Evolutionary conservation across 2,113 vertebrate species (phyloP).

Genomic region (Catagonus wagneri): DNA sequence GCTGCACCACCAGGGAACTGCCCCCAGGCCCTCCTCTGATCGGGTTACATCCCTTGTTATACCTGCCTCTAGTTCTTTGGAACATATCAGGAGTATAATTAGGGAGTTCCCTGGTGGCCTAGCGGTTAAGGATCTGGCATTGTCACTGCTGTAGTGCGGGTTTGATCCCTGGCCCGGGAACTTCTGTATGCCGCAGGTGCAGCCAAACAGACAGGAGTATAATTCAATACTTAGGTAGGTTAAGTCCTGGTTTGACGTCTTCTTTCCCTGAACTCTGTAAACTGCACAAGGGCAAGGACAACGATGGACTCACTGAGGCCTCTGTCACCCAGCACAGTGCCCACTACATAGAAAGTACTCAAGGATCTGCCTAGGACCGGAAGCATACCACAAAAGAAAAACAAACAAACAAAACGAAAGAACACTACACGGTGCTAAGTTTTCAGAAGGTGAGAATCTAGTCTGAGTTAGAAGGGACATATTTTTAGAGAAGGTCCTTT

Average conservation of each 20-base stretch:
- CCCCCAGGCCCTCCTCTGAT: background rate
- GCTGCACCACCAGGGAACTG: too few species aligned
- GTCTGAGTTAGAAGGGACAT: background rate
- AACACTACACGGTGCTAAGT: background rate
- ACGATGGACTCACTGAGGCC: background rate
- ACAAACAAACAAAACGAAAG: background rate
- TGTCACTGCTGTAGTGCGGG: too few species aligned
- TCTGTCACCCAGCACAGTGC: background rate
- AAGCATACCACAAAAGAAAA: background rate
- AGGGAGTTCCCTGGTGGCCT: too few species aligned
- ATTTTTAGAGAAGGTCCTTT: background rate
- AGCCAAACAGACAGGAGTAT: background rate
- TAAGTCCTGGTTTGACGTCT: background rate
- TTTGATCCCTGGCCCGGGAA: too few species aligned
- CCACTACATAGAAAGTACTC: background rate
- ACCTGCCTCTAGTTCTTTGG: constrained; percentile 5
- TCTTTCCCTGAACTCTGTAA: background rate
- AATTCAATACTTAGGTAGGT: background rate
- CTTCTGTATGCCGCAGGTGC: too few species aligned
- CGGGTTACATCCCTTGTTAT: background rate
- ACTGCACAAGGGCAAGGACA: background rate
- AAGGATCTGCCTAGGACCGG: background rate
- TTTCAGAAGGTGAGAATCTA: background rate
- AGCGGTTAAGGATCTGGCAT: too few species aligned
- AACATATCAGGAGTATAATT: background rate